A percentile compares a stretch with the other conserved stretches of the same genome.
These are phyloP conservation scores for Lucinisca nassula DNA, from an alignment of 2,888 invertebrate species.

Conservation along the genomic window DNA sequence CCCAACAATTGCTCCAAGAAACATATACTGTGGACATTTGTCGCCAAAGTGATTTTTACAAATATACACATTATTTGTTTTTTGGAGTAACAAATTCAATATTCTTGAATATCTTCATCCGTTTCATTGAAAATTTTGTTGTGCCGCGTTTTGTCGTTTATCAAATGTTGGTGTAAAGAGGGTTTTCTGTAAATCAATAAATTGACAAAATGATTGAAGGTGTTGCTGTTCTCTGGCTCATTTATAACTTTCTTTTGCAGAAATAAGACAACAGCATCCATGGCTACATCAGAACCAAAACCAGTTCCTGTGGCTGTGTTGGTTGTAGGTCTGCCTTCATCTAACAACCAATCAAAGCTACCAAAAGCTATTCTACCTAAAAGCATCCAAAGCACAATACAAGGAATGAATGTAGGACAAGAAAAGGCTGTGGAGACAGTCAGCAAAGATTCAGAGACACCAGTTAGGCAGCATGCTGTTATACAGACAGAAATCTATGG, in stretches of 20 bases:
- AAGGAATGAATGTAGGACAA: background rate
- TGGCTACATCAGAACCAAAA: background rate
- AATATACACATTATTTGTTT: too few species aligned
- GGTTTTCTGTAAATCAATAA: too few species aligned
- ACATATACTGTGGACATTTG: too few species aligned
- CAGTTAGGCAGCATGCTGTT: conserved; percentile 50
- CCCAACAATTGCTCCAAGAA: too few species aligned
- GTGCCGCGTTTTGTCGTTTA: too few species aligned
- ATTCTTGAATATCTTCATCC: too few species aligned
- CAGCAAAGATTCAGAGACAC: background rate
- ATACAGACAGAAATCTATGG: conserved; percentile 73
- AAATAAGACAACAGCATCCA: background rate
- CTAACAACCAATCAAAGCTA: background rate
- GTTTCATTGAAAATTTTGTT: too few species aligned
- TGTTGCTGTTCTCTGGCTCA: too few species aligned
- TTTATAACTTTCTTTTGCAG: background rate
- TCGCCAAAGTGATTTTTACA: too few species aligned
- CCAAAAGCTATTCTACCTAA: background rate
- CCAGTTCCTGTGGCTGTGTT: background rate
- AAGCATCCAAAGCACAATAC: background rate
- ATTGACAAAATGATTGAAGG: too few species aligned
- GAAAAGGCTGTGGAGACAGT: background rate
- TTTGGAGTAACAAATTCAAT: too few species aligned
- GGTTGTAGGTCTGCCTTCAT: background rate
- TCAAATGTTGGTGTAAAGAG: too few species aligned